These are phyloP conservation scores for Epinephelus fuscoguttatus DNA, from an alignment of 2,113 vertebrate genomes.

Conservation along the genomic window DNA sequence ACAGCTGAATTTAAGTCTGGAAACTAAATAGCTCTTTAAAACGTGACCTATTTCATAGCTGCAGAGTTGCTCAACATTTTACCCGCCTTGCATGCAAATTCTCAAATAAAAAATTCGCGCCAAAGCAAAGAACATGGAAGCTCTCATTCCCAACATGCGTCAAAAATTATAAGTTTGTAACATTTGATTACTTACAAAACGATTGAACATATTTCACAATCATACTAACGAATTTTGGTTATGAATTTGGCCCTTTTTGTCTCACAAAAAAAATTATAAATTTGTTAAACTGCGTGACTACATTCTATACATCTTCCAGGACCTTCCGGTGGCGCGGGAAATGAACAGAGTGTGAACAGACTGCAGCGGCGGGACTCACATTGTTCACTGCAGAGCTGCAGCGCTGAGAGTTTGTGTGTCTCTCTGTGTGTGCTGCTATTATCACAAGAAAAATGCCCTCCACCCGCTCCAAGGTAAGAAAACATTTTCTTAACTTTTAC, in stretches of 20 bases:
- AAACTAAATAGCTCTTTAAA: background rate
- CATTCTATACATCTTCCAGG: conserved; percentile 72
- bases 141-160: rapidly evolving
- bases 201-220: rapidly evolving
- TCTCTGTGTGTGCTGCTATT: background rate
- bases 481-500: background rate
- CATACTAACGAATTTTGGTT: rapidly evolving
- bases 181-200: rapidly evolving
- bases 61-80: conserved; percentile 52
- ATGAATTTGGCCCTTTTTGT: rapidly evolving
- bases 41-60: background rate
- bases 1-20: background rate
- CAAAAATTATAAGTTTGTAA: rapidly evolving
- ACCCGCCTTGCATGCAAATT: conserved; percentile 81
- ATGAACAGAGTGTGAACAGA: conserved; percentile 34
- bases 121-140: conserved; percentile 70
- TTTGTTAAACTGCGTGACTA: background rate
- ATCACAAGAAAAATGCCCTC: conserved; percentile 72
- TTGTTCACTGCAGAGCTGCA: conserved; percentile 42
- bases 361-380: conserved; percentile 11
- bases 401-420: background rate
- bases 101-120: conserved; percentile 77
- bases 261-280: rapidly evolving
- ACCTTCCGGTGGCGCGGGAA: conserved; percentile 79
- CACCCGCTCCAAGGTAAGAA: conserved; percentile 80